These are phyloP conservation scores for Drosophila nr. perissopoda DNA, from an alignment of 2,888 invertebrate genomes.

Conservation along the genomic window DNA sequence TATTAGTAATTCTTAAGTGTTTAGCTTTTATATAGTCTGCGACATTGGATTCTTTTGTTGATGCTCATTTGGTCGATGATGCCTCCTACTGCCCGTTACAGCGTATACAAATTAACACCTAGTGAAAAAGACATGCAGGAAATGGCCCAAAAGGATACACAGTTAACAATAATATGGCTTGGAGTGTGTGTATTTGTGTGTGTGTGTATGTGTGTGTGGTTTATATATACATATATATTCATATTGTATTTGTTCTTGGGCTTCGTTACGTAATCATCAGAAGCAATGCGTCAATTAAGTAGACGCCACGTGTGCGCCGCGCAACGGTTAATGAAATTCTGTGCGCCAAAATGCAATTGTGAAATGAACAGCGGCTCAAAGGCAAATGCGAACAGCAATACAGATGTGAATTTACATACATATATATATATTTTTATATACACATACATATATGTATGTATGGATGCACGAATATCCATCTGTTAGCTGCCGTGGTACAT, in stretches of 20 bases:
- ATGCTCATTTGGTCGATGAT: background rate
- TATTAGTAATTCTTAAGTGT: background rate
- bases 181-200: background rate
- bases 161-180: constrained; percentile 19
- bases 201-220: background rate
- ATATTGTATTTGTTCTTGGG: background rate
- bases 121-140: background rate
- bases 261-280: background rate
- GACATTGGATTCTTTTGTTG: background rate
- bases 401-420: background rate
- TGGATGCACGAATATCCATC: constrained; percentile 7
- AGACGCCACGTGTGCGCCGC: constrained; percentile 25
- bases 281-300: constrained; percentile 32
- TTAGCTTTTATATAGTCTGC: background rate
- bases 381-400: constrained; percentile 24
- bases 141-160: constrained; percentile 10
- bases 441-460: background rate
- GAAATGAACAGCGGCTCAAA: constrained; percentile 53
- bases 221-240: background rate
- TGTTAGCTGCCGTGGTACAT: background rate
- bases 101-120: background rate
- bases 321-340: constrained; percentile 41
- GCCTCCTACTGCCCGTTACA: background rate
- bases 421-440: too few species aligned
- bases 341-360: constrained; percentile 31